Base-by-base conservation (phyloP, 1,140 invertebrate genomes). In the Rhagoletis zephyria region DNA sequence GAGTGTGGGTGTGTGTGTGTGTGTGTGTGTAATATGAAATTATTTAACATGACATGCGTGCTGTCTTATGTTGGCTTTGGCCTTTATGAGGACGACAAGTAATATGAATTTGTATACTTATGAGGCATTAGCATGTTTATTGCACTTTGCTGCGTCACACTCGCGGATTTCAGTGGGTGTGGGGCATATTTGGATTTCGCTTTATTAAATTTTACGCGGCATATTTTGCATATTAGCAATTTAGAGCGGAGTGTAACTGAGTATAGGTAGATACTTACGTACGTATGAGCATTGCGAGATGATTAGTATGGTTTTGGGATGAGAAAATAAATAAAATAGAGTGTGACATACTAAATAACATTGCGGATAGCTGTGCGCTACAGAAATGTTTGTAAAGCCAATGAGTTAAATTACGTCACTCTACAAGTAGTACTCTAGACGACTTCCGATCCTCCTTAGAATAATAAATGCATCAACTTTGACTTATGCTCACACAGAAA, bases 101-200 rank as follows among this genome's bases (percentile, higher is more conserved):
- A 81, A 81, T 81, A 81, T 48, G 40, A 74, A 45, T 74, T 40
- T 74, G 67, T 40, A 14, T 74, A 48, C 14, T 48, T 74, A 74
- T 14, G 67, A 3, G 67, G 14, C 42, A 16, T 45, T 42, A n/a
- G 12, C 2, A 2, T 40, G 30, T 30, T 67, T 67, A 30, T 10
- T n/a, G 7, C 9, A 67, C 40, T 40, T 30, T 10, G 64, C 9
- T 64, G 9, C 19, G 1, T 30, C 30, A 30, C 4, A 10, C 7
- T 67, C 16, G 30, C 16, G 30, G 30, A 2, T n/a, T 9, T 1
- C 30, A 19, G 12, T 3, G 30, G 10, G 19, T 9, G 30, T 42
- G 30, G 1, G 30, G 30, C 6, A 10, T 40, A 67, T 10, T 67
- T 67, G 7, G 1, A 30, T 65, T 65, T 1, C 5, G 64, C 30